A percentile compares a stretch with the other conserved stretches of the same genome.
Conservation (phyloP, 2,888 invertebrate species). For the Macrophya alboannulata region DNA sequence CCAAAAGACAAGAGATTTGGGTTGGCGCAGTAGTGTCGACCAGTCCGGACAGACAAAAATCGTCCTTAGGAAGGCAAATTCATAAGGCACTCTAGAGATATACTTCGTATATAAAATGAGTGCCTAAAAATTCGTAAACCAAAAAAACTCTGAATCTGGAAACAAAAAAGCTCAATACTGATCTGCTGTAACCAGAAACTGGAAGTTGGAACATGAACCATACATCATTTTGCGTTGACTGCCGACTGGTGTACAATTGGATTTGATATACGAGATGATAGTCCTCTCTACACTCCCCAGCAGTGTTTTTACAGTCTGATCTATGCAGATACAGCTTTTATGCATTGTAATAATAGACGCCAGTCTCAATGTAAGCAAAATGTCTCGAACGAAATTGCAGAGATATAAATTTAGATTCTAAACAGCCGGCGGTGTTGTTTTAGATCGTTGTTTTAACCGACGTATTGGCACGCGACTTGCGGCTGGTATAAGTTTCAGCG, state of each 20-base stretch:
- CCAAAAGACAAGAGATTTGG: too few species aligned
- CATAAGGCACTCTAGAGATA: too few species aligned
- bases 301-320: neutral
- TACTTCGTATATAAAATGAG: too few species aligned
- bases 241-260: neutral
- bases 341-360: neutral
- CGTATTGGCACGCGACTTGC: constrained; percentile 2
- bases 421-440: neutral
- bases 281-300: neutral
- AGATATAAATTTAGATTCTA: neutral
- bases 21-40: too few species aligned
- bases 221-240: neutral
- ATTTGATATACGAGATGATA: constrained; percentile 8
- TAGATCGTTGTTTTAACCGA: neutral
- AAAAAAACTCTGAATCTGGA: neutral
- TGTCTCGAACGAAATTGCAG: neutral
- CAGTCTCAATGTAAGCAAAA: neutral
- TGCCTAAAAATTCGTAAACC: too few species aligned
- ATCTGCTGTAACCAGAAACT: neutral
- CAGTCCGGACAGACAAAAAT: too few species aligned
- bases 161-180: neutral
- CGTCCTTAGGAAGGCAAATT: too few species aligned
- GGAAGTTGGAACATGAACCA: neutral
- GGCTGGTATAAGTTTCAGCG: neutral
- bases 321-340: neutral